phyloP scores from a whole-genome alignment of 1,140 invertebrate genomes.

The Bombus waltoni region DNA sequence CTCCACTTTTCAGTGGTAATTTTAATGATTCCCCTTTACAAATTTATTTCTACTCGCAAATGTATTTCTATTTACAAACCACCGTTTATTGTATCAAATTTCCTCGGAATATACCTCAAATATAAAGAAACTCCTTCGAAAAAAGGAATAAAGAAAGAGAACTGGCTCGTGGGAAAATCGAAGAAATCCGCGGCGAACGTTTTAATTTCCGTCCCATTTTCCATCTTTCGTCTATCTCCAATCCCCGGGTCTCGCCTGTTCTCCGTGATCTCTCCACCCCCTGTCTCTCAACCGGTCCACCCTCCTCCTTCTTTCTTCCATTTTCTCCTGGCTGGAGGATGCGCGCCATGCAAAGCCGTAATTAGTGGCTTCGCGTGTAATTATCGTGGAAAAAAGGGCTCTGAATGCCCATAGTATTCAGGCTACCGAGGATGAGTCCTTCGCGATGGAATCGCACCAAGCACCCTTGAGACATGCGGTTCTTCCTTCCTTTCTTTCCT shows the following conservation, averaged over 20 bases:
- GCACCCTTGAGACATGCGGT: slow-evolving; percentile 57
- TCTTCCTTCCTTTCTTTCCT: slow-evolving; percentile 26
- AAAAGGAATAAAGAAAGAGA: neutral
- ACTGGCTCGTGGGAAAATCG: slow-evolving; percentile 2
- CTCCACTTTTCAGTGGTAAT: neutral
- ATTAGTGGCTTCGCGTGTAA: slow-evolving; percentile 74
- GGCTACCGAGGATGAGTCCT: slow-evolving; percentile 39
- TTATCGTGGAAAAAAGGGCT: slow-evolving; percentile 68
- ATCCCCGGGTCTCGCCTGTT: neutral
- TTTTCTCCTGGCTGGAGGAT: slow-evolving; percentile 38
- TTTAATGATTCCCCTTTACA: neutral
- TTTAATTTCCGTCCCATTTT: slow-evolving; percentile 61
- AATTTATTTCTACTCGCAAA: no score
- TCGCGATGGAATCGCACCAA: slow-evolving; percentile 44
- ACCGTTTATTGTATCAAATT: no score
- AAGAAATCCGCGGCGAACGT: slow-evolving; percentile 14
- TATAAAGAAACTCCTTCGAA: neutral
- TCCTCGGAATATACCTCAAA: no score
- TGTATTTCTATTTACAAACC: no score
- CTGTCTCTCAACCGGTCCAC: slow-evolving; percentile 17
- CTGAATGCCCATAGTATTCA: slow-evolving; percentile 50
- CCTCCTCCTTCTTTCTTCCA: slow-evolving; percentile 36
- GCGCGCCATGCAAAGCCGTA: slow-evolving; percentile 59
- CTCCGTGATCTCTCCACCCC: slow-evolving; percentile 18
- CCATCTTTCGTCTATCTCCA: slow-evolving; percentile 40